Evolutionary conservation across 2,888 invertebrate species (phyloP), one percentile per base, ranked within the genome.

Genomic region (Drosophila pegasa): DNA sequence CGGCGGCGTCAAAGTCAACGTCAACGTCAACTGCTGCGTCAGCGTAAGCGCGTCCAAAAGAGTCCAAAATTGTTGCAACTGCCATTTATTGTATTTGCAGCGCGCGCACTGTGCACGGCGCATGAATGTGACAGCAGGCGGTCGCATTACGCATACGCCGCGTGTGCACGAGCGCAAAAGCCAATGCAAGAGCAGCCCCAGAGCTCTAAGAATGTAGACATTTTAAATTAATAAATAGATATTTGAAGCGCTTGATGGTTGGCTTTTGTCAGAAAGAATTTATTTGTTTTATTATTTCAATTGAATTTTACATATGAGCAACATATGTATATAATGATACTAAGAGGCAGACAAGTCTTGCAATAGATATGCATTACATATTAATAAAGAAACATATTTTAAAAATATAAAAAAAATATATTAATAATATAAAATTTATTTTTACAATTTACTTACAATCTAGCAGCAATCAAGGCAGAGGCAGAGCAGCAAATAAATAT

Each of bases 41-140:
- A 27, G 22, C 43, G 64, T 41, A 51, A 47, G 29, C 43, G 43
- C 52, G 16, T 33, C 54, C 67, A 52, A 71, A 70, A 80, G 80
- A 82, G 80, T 82, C 86, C 73, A 82, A 82, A 86, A 83, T 86
- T 78, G 80, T 86, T 83, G 75, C 84, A 82, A 84, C 73, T 75
- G 68, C 79, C 81, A 81, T 81, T 82, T 74, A 79, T 81, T 81
- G 84, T 81, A 71, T 75, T 85, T 79, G 69, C 54, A 60, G 54
- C 56, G 54, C 64, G 47, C 18, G 58, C 62, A 63, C 40, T 66
- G 62, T 54, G 62, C 75, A 63, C 40, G 62, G 62, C 50, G 62
- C 75, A 68, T 56, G 61, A 67, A 67, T 75, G 66, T 54, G 57
- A 54, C 48, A 27, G 67, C 67, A 35, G 69, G 33, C 38, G 27